Percentiles rank a stretch among this genome's conserved stretches.
Conservation (phyloP, 2,888 invertebrate genomes). For the Drosophila acutilabella region DNA sequence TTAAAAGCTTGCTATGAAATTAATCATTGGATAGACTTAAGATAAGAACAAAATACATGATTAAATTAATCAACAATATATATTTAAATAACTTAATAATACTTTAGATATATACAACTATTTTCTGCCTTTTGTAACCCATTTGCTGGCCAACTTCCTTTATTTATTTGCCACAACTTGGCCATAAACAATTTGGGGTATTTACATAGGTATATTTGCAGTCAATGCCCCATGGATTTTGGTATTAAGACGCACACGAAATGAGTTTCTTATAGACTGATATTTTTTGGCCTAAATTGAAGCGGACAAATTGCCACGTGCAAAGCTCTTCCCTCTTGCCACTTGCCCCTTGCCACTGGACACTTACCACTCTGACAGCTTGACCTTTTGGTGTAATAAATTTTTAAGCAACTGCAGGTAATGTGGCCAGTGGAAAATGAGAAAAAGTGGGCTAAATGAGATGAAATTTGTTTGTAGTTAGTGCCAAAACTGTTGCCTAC, state of each 20-base stretch:
- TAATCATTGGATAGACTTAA: no score
- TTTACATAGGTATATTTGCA: conserved; percentile 2
- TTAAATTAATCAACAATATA: no score
- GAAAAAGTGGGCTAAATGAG: background rate
- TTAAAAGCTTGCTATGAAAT: no score
- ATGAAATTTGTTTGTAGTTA: conserved; percentile 9
- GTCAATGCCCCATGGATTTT: conserved; percentile 22
- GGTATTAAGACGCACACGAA: conserved; percentile 8
- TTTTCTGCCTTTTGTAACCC: no score
- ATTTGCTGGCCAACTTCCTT: no score
- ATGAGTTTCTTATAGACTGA: conserved; percentile 15
- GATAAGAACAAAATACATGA: no score
- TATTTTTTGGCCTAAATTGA: background rate
- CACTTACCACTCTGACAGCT: conserved; percentile 8
- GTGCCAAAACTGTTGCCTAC: conserved; percentile 57
- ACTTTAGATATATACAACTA: no score
- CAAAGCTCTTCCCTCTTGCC: background rate
- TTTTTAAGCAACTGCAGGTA: conserved; percentile 35
- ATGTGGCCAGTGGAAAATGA: background rate
- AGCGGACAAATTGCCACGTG: conserved; percentile 32
- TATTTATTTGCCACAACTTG: no score
- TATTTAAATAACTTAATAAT: no score
- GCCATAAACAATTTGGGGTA: background rate
- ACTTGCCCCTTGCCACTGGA: background rate
- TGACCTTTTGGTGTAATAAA: conserved; percentile 53